Percentiles rank a stretch among this genome's conserved stretches.
These are phyloP conservation scores for Smittia sp. DNA, from an alignment of 2,888 invertebrate genomes.

Conservation along the genomic window DNA sequence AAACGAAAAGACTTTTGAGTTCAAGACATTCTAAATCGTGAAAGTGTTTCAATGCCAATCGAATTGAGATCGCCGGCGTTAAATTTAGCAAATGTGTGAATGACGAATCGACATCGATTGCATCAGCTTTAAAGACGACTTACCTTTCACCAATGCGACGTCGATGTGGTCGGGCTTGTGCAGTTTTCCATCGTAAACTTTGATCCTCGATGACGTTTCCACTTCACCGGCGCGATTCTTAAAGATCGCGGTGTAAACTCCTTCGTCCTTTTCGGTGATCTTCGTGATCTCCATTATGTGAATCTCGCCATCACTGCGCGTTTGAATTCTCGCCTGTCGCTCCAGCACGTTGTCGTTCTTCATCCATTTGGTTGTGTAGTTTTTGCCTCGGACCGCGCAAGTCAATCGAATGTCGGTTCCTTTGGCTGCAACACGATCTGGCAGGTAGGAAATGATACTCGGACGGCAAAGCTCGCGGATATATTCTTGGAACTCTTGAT, in stretches of 20 bases:
- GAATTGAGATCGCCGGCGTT: not conserved
- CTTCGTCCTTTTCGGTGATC: slow-evolving; percentile 42
- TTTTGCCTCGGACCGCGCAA: slow-evolving; percentile 25
- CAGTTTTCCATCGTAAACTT: slow-evolving; percentile 31
- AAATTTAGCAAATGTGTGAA: not conserved
- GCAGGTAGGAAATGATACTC: slow-evolving; percentile 17
- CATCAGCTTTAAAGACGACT: not conserved
- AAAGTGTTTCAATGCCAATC: not conserved
- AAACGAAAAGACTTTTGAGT: not conserved
- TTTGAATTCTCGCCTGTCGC: slow-evolving; percentile 42
- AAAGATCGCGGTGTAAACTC: slow-evolving; percentile 40
- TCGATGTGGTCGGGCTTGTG: slow-evolving; percentile 38
- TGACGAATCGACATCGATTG: not conserved
- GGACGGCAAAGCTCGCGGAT: slow-evolving; percentile 28
- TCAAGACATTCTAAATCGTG: no score
- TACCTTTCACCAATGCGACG: slow-evolving; percentile 37
- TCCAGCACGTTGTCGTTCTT: slow-evolving; percentile 38
- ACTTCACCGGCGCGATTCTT: slow-evolving; percentile 39
- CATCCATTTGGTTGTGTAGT: slow-evolving; percentile 18
- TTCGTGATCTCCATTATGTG: slow-evolving; percentile 42
- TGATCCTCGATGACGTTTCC: slow-evolving; percentile 13
- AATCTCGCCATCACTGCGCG: slow-evolving; percentile 43
- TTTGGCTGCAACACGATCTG: slow-evolving; percentile 24
- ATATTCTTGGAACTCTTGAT: slow-evolving; percentile 37
- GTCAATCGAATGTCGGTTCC: slow-evolving; percentile 33